Percentiles rank a stretch among this genome's conserved stretches.
These are phyloP conservation scores for Cyanoderma ruficeps DNA, from an alignment of 2,113 vertebrate species.

Conservation along the genomic window DNA sequence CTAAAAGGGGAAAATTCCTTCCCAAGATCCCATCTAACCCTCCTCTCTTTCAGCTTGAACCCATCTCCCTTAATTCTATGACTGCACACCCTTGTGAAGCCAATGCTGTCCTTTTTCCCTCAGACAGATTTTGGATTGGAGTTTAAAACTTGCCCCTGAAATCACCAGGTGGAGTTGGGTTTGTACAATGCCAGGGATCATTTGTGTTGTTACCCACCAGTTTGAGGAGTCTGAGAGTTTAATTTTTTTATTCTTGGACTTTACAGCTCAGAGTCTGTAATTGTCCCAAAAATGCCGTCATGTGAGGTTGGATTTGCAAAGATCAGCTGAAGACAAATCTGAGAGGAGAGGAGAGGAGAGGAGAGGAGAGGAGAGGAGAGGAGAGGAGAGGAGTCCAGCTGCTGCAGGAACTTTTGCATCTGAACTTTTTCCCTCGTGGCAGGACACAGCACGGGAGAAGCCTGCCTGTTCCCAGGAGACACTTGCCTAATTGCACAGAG, in stretches of 20 bases:
- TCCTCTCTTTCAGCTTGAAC: not conserved
- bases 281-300: not conserved
- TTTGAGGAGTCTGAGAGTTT: not conserved
- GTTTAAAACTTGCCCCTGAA: not conserved
- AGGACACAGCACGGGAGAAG: not conserved
- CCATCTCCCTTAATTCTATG: not conserved
- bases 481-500: not conserved
- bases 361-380: not conserved
- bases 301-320: not conserved
- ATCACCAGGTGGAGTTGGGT: not conserved
- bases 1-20: rapidly evolving
- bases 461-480: not conserved
- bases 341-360: not conserved
- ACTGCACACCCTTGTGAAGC: not conserved
- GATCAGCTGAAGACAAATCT: not conserved
- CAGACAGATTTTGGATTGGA: not conserved
- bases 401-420: not conserved
- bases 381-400: not conserved
- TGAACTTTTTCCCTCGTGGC: rapidly evolving
- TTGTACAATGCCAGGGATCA: not conserved
- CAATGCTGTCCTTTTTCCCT: not conserved
- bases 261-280: not conserved
- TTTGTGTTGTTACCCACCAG: not conserved
- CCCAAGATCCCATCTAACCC: not conserved
- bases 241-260: not conserved